Evolutionary conservation across 2,888 invertebrate genomes (phyloP).

Genomic region (Apamea anceps): DNA sequence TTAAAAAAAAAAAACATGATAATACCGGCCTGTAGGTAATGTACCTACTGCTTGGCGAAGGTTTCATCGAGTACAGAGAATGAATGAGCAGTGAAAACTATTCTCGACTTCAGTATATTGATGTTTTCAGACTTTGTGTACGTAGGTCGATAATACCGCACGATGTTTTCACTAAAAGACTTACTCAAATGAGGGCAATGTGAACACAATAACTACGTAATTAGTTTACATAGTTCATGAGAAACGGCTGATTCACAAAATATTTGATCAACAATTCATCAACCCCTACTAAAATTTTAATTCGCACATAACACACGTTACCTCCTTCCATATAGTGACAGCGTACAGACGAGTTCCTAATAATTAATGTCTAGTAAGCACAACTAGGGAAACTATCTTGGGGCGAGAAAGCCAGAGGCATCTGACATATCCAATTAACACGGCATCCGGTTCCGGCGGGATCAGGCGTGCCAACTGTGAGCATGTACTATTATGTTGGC

Average conservation of each 20-base stretch:
- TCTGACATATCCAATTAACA: slow-evolving; percentile 90
- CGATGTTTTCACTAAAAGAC: background rate
- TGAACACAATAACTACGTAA: background rate
- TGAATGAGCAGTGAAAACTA: background rate
- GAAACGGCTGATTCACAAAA: background rate
- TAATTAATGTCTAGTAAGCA: slow-evolving; percentile 87
- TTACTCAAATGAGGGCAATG: background rate
- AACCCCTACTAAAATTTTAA: slow-evolving; percentile 40
- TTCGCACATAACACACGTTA: slow-evolving; percentile 36
- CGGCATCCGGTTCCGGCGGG: slow-evolving; percentile 83
- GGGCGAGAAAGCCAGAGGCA: slow-evolving; percentile 87
- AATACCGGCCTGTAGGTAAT: background rate
- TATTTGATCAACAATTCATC: slow-evolving; percentile 8
- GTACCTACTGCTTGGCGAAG: background rate
- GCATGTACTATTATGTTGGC: slow-evolving; percentile 71
- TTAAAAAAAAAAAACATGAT: background rate
- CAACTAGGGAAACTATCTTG: slow-evolving; percentile 84
- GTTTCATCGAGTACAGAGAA: background rate
- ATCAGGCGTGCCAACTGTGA: slow-evolving; percentile 75
- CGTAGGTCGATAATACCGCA: background rate
- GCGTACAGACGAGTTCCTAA: slow-evolving; percentile 75
- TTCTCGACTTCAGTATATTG: background rate
- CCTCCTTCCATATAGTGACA: slow-evolving; percentile 68
- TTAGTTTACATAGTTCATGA: background rate
- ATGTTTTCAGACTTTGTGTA: background rate